These are phyloP conservation scores for Myocastor coypus DNA, from an alignment of 2,113 vertebrate species.

Conservation along the genomic window DNA sequence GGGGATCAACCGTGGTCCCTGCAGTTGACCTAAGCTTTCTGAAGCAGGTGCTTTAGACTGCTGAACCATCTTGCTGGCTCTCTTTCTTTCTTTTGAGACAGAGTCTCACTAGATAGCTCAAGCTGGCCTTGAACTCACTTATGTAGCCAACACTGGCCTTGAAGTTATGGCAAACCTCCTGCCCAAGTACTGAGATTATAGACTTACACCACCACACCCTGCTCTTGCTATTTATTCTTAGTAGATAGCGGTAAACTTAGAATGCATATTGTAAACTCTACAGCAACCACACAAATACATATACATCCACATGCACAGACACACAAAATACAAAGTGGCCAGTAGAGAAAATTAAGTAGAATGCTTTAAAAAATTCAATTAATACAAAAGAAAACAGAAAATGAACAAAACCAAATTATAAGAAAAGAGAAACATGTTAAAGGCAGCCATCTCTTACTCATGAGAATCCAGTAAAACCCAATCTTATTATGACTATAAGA, in stretches of 20 bases:
- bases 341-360: conserved; percentile 22
- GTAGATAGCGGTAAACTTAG: neutral
- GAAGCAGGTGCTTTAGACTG: too few species aligned
- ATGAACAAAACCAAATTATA: conserved; percentile 20
- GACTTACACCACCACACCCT: neutral
- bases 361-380: conserved; percentile 9
- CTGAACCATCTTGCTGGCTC: too few species aligned
- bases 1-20: too few species aligned
- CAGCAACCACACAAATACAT: neutral
- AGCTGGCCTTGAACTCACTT: neutral
- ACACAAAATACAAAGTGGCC: neutral
- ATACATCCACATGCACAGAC: neutral
- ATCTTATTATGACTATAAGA: neutral
- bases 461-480: conserved; percentile 6
- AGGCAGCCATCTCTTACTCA: neutral
- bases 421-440: neutral
- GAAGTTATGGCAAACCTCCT: neutral
- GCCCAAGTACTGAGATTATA: neutral
- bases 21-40: too few species aligned
- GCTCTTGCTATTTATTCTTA: conserved; percentile 39
- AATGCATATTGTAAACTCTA: conserved; percentile 28
- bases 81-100: neutral
- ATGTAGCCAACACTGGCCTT: neutral
- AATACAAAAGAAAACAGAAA: conserved; percentile 36
- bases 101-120: neutral